Percentiles rank a stretch among this genome's conserved stretches.
Conservation (phyloP, 1,140 invertebrate species). For the Drosophila tani region DNA sequence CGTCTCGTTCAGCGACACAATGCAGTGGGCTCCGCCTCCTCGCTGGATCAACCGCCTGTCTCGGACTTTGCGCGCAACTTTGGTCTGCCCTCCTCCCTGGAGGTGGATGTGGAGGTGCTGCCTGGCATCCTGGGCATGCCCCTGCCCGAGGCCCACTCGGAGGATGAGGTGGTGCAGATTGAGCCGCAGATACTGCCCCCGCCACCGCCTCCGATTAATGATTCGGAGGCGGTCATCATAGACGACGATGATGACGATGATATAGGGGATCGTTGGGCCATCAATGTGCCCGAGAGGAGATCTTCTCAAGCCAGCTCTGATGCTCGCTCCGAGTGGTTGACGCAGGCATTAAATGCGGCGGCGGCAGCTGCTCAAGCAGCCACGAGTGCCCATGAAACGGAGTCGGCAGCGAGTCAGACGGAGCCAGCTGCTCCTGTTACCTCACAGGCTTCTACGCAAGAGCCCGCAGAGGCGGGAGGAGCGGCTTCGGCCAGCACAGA, state of each 20-base stretch:
- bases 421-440: neutral
- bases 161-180: conserved; percentile 10
- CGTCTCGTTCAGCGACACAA: conserved; percentile 30
- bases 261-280: too few species aligned
- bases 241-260: conserved; percentile 13
- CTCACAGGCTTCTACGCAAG: neutral
- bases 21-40: neutral
- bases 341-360: neutral
- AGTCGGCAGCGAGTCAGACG: neutral
- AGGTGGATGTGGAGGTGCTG: conserved; percentile 47
- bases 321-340: neutral
- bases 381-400: neutral
- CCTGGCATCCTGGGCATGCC: conserved; percentile 38
- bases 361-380: neutral
- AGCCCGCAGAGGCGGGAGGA: neutral
- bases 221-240: neutral
- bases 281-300: neutral
- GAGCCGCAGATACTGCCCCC: conserved; percentile 20
- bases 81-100: conserved; percentile 39
- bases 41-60: too few species aligned
- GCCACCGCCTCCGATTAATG: conserved; percentile 18
- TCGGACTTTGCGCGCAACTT: conserved; percentile 8
- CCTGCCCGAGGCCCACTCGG: conserved; percentile 9
- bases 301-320: neutral
- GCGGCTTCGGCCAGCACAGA: neutral